phyloP scores from a whole-genome alignment of 2,888 invertebrate genomes.

The Andricus quercusramuli region DNA sequence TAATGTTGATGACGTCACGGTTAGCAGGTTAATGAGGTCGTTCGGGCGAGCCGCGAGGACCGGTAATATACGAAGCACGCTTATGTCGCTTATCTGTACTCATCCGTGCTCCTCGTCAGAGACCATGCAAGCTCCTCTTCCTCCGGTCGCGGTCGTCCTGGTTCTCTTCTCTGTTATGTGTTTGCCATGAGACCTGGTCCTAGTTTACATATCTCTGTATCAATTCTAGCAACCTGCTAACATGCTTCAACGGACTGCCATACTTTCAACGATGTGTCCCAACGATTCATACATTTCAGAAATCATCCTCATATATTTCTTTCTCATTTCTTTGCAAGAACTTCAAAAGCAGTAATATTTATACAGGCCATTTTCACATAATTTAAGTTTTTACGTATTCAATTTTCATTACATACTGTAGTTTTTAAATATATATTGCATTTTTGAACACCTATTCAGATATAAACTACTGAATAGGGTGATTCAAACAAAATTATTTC shows the following conservation, averaged over 20 bases:
- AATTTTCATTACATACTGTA: no score
- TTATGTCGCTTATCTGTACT: conserved; percentile 47
- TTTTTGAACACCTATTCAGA: no score
- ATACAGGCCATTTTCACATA: no score
- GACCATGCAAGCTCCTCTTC: background rate
- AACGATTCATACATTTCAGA: background rate
- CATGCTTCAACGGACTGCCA: conserved; percentile 2
- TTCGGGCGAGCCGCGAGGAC: conserved; percentile 60
- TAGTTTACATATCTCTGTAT: conserved; percentile 70
- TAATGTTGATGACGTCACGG: conserved; percentile 60
- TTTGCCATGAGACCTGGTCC: conserved; percentile 52
- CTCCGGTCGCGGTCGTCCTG: conserved; percentile 28
- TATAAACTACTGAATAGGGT: no score
- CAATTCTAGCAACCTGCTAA: conserved; percentile 60
- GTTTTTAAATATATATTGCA: no score
- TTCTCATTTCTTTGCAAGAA: background rate
- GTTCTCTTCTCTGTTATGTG: conserved; percentile 52
- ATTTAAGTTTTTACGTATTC: no score
- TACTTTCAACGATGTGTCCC: background rate
- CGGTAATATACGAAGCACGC: conserved; percentile 58
- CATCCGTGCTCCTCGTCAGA: conserved; percentile 2
- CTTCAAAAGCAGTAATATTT: background rate
- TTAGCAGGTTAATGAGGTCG: conserved; percentile 65
- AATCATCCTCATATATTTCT: background rate
- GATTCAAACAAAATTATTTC: no score